Evolutionary conservation across 2,113 vertebrate species (phyloP).

Genomic region (Mystacornis crossleyi): DNA sequence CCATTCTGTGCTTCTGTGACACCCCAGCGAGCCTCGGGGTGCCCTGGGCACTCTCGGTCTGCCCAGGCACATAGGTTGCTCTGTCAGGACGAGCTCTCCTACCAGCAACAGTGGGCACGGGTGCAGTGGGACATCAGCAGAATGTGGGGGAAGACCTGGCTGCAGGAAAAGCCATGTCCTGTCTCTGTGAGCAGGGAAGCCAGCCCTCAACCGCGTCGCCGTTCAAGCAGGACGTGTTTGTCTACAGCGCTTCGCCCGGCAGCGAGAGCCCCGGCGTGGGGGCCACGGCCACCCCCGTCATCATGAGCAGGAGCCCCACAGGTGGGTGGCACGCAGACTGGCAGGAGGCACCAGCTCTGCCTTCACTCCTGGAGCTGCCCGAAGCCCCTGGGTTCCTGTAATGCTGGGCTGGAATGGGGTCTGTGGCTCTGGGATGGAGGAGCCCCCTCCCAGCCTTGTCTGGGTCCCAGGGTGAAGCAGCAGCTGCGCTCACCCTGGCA

Average conservation of each 20-base stretch:
- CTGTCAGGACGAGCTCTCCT: accelerated
- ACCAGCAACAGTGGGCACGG: accelerated
- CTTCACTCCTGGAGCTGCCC: accelerated
- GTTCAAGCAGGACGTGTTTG: constrained; percentile 83
- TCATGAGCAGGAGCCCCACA: constrained; percentile 90
- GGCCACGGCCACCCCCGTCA: constrained; percentile 79
- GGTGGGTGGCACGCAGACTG: constrained; percentile 65
- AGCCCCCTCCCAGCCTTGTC: not conserved
- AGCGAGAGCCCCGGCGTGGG: constrained; percentile 75
- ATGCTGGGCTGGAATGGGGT: accelerated
- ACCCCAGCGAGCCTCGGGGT: accelerated
- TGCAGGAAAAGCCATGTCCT: not conserved
- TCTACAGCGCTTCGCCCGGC: constrained; percentile 76
- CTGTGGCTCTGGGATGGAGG: not conserved
- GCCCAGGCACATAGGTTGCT: accelerated
- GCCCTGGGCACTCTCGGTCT: not conserved
- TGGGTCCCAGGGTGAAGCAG: accelerated
- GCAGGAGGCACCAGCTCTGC: accelerated
- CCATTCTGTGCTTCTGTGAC: not conserved
- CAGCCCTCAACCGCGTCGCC: constrained; percentile 80
- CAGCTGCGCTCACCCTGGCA: accelerated
- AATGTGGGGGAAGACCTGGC: accelerated
- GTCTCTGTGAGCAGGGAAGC: constrained; percentile 71
- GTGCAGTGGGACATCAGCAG: accelerated
- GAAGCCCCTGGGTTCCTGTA: accelerated